These are phyloP conservation scores for Sylvia atricapilla DNA, from an alignment of 2,113 vertebrate genomes.

Conservation along the genomic window DNA sequence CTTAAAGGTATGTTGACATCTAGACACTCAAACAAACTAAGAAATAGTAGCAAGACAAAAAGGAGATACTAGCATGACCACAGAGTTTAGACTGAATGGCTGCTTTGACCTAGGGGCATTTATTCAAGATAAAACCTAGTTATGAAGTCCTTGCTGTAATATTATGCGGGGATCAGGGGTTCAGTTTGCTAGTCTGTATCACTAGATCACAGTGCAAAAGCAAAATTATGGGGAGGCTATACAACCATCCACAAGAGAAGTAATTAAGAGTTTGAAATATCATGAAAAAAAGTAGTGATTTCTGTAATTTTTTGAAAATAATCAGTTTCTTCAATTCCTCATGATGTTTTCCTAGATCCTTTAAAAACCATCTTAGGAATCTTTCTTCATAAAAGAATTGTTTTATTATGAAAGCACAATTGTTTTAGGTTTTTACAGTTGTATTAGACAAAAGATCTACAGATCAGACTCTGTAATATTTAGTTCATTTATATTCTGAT, in stretches of 20 bases:
- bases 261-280: background rate
- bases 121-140: background rate
- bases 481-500: background rate
- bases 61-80: background rate
- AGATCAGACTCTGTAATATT: background rate
- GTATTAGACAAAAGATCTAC: background rate
- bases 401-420: background rate
- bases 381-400: background rate
- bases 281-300: background rate
- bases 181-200: background rate
- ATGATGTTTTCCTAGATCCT: fast-evolving
- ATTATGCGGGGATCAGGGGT: background rate
- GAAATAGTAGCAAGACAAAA: background rate
- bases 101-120: background rate
- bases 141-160: background rate
- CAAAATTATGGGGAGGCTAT: background rate
- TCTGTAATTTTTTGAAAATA: background rate
- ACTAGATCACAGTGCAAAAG: background rate
- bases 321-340: background rate
- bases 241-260: background rate
- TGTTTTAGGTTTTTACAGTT: background rate
- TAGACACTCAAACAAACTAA: background rate
- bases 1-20: background rate
- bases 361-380: background rate
- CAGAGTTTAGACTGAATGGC: background rate